Evolutionary conservation across 2,797 vertebrate species (phyloP).

Genomic region (Sebastes matsubarae): DNA sequence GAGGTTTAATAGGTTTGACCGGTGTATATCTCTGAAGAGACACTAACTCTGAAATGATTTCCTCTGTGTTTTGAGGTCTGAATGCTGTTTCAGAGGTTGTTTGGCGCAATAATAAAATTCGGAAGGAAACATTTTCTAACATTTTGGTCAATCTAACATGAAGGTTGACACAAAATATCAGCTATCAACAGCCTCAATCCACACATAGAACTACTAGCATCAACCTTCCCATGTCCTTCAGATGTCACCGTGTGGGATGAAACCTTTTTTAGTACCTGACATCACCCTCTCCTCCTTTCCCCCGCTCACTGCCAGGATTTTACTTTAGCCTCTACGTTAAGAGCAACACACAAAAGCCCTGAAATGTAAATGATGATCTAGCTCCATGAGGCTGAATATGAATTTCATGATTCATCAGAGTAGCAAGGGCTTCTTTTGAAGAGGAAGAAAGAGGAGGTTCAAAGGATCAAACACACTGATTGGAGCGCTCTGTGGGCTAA

Average conservation of each 20-base stretch:
- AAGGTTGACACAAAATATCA: not conserved
- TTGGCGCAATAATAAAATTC: not conserved
- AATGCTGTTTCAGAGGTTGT: not conserved
- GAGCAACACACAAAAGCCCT: not conserved
- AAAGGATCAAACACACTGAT: constrained; percentile 12
- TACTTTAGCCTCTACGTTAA: not conserved
- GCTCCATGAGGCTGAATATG: not conserved
- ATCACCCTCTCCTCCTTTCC: not conserved
- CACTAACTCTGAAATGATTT: not conserved
- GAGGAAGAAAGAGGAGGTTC: constrained; percentile 3
- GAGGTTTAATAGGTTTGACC: not conserved
- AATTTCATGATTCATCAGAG: not conserved
- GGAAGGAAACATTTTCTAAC: not conserved
- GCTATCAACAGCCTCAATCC: not conserved
- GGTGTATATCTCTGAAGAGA: not conserved
- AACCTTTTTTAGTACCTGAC: not conserved
- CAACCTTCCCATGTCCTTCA: not conserved
- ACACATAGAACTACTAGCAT: not conserved
- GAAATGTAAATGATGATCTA: not conserved
- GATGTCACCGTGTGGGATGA: not conserved
- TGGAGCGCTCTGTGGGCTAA: not conserved
- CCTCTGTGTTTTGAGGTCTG: not conserved
- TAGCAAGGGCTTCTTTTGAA: not conserved
- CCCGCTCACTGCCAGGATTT: not conserved
- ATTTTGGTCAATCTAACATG: not conserved